Base-by-base conservation (phyloP, 1,140 invertebrate species). In the Drosophila ironensis region DNA sequence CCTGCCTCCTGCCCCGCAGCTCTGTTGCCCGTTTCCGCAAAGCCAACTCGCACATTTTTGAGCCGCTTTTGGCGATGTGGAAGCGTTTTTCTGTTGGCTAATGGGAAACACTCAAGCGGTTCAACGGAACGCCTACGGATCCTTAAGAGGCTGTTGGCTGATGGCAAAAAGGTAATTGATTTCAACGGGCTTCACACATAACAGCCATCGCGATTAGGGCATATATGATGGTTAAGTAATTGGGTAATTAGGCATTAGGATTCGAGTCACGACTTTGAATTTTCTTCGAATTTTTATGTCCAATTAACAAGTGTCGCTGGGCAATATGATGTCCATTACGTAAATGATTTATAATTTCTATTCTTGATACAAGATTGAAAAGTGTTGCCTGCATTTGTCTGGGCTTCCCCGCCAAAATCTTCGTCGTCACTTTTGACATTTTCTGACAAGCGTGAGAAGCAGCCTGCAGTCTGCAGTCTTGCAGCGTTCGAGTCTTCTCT, bases 381-480 rank as follows among this genome's bases (percentile, higher is more conserved):
- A 22, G 2, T 22, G 20, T 22, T 22, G n/a, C n/a, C 5, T 22
- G 20, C 20, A 22, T 22, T 22, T 22, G n/a, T n/a, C 19, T 37
- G 44, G 41, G 19, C n/a, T 22, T 42, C 44, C 52, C 35, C 61
- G 30, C 42, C 40, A 47, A 45, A 64, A 56, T 51, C 67, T 59
- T 46, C 80, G 33, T 41, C 66, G 69, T 78, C 64, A 84, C 78
- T 84, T 84, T 80, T 84, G 78, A 84, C 78, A 84, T 84, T 86
- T 84, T 86, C 80, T 84, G 78, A 84, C 80, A 86, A 84, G 78
- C 78, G 80, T 84, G 78, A 84, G 78, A 84, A 84, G 52, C 70
- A 54, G 37, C 48, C 28, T 11, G 11, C 4, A 42, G 19, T 57
- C 8, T n/a, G 3, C 9, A 7, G 24, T 19, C n/a, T 14, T 27